Conservation (phyloP, 2,888 invertebrate genomes). For the Meteorus colon region DNA sequence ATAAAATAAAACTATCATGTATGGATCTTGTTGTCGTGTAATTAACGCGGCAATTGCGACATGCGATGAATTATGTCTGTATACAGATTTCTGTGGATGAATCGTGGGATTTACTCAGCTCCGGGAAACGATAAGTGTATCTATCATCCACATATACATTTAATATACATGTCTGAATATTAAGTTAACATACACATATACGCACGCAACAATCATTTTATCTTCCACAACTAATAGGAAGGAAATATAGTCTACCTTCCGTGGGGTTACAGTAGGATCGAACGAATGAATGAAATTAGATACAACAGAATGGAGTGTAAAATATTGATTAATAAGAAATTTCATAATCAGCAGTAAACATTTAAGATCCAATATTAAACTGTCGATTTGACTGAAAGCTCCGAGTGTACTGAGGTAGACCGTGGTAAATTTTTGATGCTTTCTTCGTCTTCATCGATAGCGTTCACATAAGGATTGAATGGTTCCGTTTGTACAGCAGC, state of each 20-base stretch:
- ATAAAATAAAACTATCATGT: not conserved
- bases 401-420: constrained; percentile 63
- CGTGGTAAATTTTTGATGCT: constrained; percentile 60
- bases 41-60: not conserved
- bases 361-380: not conserved
- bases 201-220: too few relatives aligned
- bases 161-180: too few relatives aligned
- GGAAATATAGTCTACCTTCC: too few relatives aligned
- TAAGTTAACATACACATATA: too few relatives aligned
- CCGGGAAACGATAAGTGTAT: too few relatives aligned
- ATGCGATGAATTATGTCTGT: not conserved
- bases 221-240: too few relatives aligned
- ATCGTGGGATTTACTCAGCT: too few relatives aligned
- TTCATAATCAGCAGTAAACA: not conserved
- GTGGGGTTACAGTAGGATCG: too few relatives aligned
- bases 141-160: too few relatives aligned
- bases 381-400: constrained; percentile 57
- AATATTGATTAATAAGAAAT: too few relatives aligned
- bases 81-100: not conserved
- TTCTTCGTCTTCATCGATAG: constrained; percentile 60
- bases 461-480: constrained; percentile 59
- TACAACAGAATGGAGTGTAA: too few relatives aligned
- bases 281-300: too few relatives aligned
- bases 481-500: constrained; percentile 71
- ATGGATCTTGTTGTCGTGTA: not conserved